Evolutionary conservation across 2,797 vertebrate species (phyloP).

Genomic region (Halcyon chelicuti): DNA sequence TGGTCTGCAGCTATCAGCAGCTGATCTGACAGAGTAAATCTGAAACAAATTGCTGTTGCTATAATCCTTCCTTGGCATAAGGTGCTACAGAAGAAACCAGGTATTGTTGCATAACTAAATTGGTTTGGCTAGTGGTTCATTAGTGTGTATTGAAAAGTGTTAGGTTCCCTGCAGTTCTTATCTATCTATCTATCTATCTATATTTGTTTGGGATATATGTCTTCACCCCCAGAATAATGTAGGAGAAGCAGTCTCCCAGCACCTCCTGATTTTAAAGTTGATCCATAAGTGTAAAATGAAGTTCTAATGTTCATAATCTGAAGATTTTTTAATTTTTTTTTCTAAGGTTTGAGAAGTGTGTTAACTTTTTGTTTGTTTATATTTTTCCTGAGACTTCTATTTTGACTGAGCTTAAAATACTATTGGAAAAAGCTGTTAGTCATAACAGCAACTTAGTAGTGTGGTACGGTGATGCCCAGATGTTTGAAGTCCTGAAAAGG

Average conservation of each 20-base stretch:
- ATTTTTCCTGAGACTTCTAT: background rate
- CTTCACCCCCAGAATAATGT: background rate
- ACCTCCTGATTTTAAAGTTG: background rate
- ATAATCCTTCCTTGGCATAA: conserved; percentile 72
- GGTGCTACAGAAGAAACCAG: conserved; percentile 40
- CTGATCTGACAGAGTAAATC: conserved; percentile 79
- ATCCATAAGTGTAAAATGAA: background rate
- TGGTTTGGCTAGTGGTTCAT: background rate
- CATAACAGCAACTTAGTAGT: background rate
- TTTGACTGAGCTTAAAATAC: background rate
- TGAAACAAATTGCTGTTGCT: conserved; percentile 80
- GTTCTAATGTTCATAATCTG: background rate
- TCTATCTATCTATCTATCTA: background rate
- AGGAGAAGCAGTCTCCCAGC: background rate
- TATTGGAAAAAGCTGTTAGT: background rate
- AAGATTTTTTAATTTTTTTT: background rate
- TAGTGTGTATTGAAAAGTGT: background rate
- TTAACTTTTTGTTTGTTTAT: background rate
- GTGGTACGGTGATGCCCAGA: background rate
- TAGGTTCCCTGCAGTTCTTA: background rate
- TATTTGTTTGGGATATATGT: background rate
- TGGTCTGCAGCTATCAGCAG: conserved; percentile 75
- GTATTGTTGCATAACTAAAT: conserved; percentile 37
- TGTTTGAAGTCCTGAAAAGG: background rate
- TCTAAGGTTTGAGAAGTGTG: background rate